A percentile compares a stretch with the other conserved stretches of the same genome.
Conservation (phyloP, 2,797 vertebrate species). For the Channa striata region DNA sequence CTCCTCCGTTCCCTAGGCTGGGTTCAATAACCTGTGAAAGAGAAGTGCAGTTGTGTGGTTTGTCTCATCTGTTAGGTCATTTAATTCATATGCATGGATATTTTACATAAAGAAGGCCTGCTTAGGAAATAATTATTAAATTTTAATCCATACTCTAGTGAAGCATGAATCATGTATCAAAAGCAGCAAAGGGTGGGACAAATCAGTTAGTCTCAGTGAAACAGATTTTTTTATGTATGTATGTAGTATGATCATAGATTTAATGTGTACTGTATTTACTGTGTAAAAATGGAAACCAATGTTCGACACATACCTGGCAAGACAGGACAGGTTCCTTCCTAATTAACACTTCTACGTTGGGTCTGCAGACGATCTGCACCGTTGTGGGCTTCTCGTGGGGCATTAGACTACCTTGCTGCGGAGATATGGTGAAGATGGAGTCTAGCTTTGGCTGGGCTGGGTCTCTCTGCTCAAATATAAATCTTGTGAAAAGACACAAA, state of each 20-base stretch:
- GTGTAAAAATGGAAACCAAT: not conserved
- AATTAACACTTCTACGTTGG: slow-evolving; percentile 83
- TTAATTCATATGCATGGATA: not conserved
- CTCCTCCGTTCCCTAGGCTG: slow-evolving; percentile 72
- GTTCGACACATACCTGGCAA: slow-evolving; percentile 85
- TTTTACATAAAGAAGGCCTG: not conserved
- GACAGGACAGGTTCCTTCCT: slow-evolving; percentile 83
- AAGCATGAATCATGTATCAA: too few relatives aligned
- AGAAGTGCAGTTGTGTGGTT: not conserved
- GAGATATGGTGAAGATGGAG: slow-evolving; percentile 85
- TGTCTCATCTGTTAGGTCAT: not conserved
- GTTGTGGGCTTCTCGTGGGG: slow-evolving; percentile 71
- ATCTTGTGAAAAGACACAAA: slow-evolving; percentile 78
- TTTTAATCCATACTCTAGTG: not conserved
- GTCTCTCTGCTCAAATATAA: slow-evolving; percentile 75
- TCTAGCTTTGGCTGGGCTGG: slow-evolving; percentile 63
- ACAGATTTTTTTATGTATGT: not conserved
- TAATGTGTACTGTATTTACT: too few relatives aligned
- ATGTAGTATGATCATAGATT: too few relatives aligned
- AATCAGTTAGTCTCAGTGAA: not conserved
- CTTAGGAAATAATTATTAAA: not conserved
- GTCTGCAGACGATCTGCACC: slow-evolving; percentile 85
- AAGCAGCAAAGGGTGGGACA: not conserved
- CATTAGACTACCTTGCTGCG: slow-evolving; percentile 81
- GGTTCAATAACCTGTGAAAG: slow-evolving; percentile 89